Evolutionary conservation across 1,140 invertebrate species (phyloP).

Genomic region (Cataglyphis hispanica): DNA sequence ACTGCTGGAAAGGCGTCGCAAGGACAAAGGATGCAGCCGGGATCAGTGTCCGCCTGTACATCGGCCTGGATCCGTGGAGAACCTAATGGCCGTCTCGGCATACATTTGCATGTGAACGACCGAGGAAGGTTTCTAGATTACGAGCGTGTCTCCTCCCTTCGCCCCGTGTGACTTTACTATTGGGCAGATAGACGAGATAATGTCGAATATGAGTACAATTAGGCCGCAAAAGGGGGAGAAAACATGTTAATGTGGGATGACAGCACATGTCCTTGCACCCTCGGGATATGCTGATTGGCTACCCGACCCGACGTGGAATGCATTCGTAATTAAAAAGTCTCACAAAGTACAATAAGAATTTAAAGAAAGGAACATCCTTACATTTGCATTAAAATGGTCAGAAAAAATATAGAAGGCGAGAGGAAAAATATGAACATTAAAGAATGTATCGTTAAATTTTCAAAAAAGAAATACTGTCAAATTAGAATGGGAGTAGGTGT

Average conservation of each 20-base stretch:
- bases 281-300: constrained; percentile 26
- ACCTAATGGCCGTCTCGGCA: constrained; percentile 61
- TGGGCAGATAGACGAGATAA: constrained; percentile 58
- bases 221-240: constrained; percentile 38
- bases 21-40: constrained; percentile 36
- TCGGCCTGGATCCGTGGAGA: constrained; percentile 31
- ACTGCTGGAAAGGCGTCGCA: constrained; percentile 23
- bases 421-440: background rate
- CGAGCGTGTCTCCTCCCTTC: background rate
- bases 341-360: background rate
- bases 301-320: constrained; percentile 31
- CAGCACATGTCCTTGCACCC: constrained; percentile 64
- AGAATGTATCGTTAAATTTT: background rate
- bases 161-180: background rate
- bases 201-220: constrained; percentile 68
- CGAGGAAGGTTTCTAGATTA: constrained; percentile 60
- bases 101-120: constrained; percentile 74
- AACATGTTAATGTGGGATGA: constrained; percentile 54
- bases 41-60: constrained; percentile 19
- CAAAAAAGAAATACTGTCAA: background rate
- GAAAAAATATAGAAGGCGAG: background rate
- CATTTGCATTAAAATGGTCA: background rate
- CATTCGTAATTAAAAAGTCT: constrained; percentile 62
- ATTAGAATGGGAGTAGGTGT: constrained; percentile 61
- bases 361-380: background rate